A percentile compares a stretch with the other conserved stretches of the same genome.
These are phyloP conservation scores for Macropus fuliginosus DNA, from an alignment of 2,797 vertebrate genomes.

Conservation along the genomic window DNA sequence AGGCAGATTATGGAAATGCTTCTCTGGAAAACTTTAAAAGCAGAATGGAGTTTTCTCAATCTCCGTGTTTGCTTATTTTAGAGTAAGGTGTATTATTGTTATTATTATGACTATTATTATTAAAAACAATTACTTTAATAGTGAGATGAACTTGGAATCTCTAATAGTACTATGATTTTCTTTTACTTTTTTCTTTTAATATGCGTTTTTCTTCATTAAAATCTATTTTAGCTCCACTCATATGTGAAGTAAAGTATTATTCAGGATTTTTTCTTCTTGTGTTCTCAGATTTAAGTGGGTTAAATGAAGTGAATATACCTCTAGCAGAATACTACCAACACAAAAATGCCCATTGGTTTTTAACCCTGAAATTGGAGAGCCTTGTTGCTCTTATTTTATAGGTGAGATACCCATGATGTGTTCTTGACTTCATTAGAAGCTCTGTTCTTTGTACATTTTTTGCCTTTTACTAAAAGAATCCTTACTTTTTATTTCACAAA, in stretches of 20 bases:
- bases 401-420: conserved; percentile 83
- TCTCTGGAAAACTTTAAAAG: not conserved
- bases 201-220: not conserved
- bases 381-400: conserved; percentile 91
- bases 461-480: not conserved
- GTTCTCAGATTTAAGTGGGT: conserved; percentile 85
- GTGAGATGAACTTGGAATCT: not conserved
- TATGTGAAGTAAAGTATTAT: not conserved
- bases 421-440: not conserved
- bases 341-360: conserved; percentile 76
- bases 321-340: conserved; percentile 88
- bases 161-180: not conserved
- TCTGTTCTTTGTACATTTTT: not conserved
- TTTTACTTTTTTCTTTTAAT: not conserved
- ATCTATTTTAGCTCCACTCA: not conserved
- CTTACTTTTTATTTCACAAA: conserved; percentile 26
- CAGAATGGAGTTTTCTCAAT: not conserved
- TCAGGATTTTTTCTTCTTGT: conserved; percentile 40
- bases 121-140: not conserved
- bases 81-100: not conserved
- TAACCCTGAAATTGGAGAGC: conserved; percentile 86
- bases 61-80: not conserved
- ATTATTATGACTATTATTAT: not conserved
- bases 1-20: not conserved
- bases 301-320: conserved; percentile 86